Evolutionary conservation across 2,113 vertebrate genomes (phyloP), one percentile per base, ranked within the genome.

Genomic region (Hypanus sabinus): DNA sequence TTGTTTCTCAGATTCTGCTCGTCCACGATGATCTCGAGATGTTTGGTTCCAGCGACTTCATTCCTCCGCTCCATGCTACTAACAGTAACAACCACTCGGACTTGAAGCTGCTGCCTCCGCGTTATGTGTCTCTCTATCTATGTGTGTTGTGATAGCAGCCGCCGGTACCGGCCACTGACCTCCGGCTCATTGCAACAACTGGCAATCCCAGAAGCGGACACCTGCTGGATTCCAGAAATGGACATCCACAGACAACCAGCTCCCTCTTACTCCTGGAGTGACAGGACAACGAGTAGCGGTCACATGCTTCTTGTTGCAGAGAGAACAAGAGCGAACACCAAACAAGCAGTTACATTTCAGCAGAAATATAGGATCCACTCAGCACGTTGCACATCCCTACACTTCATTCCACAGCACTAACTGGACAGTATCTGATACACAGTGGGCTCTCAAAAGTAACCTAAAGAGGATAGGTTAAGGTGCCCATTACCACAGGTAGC

Each of bases 1-100:
- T 96, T 96, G 6, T 22, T 46, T 0, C 68, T 95, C 94, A 96
- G 96, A 12, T 95, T 94, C 6, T 87, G 90, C 71, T 96, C 95
- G 65, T 97, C 95, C 33, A 97, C 94, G 0, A 88, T 65, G n/a
- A 97, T 68, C 73, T 96, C 94, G 36, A 97, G 93, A 60, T 90
- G 57, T 65, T 80, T 73, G 75, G 75, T 93, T 36, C 30, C n/a
- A 57, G 46, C 14, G 46, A 36, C n/a, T 12, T 5, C 60, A 68
- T n/a, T 1, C 7, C 30, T 20, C 18, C n/a, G 7, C 85, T 65
- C 85, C 85, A 90, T 90, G 2, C 14, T 65, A 27, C 9, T 60
- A 30, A 65, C 14, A 46, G 16, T 24, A 85, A 55, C 83, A 5
- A 3, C 12, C 12, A 30, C 60, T 65, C 16, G 85, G 33, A 65